Evolutionary conservation across 2,888 invertebrate genomes (phyloP), one percentile per base, ranked within the genome.

Genomic region (Perizoma flavofasciatum): DNA sequence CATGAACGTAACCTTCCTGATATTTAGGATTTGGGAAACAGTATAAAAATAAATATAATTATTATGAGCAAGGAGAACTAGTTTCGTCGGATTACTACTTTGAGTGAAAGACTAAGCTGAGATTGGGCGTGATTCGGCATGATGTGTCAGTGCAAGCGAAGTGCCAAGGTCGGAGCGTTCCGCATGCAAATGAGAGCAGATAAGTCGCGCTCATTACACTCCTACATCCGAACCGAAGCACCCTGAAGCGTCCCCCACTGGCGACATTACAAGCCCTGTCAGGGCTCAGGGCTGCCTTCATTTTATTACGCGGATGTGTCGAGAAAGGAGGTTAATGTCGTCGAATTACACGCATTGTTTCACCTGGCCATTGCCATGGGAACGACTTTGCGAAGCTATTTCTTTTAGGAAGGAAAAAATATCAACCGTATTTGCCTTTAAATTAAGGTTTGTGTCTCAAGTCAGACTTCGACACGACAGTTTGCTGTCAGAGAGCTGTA

Each of bases 141-240:
- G 1, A 22, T 77, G 79, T 61, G 82, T 74, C 75, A 78, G 74
- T 82, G 82, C 82, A 81, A 85, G 78, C 67, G 67, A 74, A 82
- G 85, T 85, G 88, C 84, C 89, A 90, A 90, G 90, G 91, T 89
- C 90, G 89, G 79, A 82, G 79, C 79, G 84, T 85, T 83, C 73
- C 76, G 84, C 83, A 90, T 90, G 89, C 82, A 90, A 92, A 91
- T 89, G 85, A 85, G 83, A 79, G 70, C 72, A 87, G 88, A 89
- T 89, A 90, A 88, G 86, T 85, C 83, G 80, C 80, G 80, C 83
- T 89, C 87, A 88, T 89, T 89, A 89, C 86, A 79, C 78, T 75
- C 81, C 63, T 73, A 81, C 83, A 83, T 81, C 81, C 83, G 78
- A 49, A 53, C 81, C 83, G 78, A 49, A 53, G 53, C 58, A 53